phyloP scores from a whole-genome alignment of 2,797 vertebrate genomes.

The Perodicticus potto region DNA sequence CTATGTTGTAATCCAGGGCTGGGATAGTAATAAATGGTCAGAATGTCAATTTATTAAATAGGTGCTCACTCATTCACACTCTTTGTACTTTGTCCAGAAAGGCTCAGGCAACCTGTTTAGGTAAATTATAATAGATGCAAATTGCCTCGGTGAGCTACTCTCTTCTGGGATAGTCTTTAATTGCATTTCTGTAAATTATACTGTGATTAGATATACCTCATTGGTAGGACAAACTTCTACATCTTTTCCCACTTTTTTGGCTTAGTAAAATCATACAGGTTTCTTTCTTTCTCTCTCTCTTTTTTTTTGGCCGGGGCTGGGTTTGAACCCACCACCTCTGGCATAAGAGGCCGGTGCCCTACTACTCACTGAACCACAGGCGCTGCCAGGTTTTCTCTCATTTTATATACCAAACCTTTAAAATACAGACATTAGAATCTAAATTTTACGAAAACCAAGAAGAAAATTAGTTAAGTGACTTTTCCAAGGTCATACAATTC shows the following conservation, averaged over 20 bases:
- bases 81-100: slow-evolving; percentile 8
- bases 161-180: background rate
- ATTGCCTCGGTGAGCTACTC: background rate
- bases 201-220: slow-evolving; percentile 11
- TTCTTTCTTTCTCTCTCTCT: too few relatives aligned
- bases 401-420: background rate
- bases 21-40: background rate
- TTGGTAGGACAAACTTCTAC: background rate
- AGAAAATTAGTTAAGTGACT: background rate
- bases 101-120: slow-evolving; percentile 29
- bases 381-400: too few relatives aligned
- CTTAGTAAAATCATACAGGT: background rate
- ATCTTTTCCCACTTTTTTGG: background rate
- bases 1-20: background rate
- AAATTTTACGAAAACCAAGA: slow-evolving; percentile 19
- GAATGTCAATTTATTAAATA: slow-evolving; percentile 31
- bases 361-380: too few relatives aligned
- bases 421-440: slow-evolving; percentile 20
- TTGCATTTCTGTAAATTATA: background rate
- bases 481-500: background rate
- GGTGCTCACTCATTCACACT: background rate
- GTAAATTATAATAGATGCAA: background rate
- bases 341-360: too few relatives aligned
- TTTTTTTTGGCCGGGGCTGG: too few relatives aligned
- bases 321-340: too few relatives aligned